phyloP scores from a whole-genome alignment of 2,113 vertebrate genomes.

The Macaca fascicularis region DNA sequence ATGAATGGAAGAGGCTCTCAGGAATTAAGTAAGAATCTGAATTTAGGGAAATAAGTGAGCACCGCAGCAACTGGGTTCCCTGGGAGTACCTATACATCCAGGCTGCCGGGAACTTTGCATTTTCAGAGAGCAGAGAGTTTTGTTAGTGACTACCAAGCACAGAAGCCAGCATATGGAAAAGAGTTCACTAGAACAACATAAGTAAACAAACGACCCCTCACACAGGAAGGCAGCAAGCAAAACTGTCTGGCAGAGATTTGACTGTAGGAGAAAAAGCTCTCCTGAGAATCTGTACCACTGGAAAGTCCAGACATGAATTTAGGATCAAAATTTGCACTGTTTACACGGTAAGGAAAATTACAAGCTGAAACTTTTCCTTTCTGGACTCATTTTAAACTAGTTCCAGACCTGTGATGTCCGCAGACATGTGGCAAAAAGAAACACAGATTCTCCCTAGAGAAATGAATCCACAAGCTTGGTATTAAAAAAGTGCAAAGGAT shows the following conservation, averaged over 20 bases:
- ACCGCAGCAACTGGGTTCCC: not conserved
- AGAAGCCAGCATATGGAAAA: not conserved
- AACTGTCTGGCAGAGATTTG: not conserved
- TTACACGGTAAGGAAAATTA: not conserved
- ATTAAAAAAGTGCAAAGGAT: not conserved
- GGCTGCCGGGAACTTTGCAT: not conserved
- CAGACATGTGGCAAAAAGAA: not conserved
- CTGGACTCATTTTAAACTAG: not conserved
- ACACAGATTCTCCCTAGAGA: not conserved
- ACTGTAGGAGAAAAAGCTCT: not conserved
- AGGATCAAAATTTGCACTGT: not conserved
- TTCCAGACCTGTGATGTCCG: not conserved
- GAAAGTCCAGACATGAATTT: not conserved
- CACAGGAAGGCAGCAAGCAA: not conserved
- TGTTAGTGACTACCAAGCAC: too few species aligned
- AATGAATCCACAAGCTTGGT: not conserved
- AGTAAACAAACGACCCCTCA: not conserved
- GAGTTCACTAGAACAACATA: not conserved
- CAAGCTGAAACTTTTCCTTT: not conserved
- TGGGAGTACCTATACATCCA: not conserved
- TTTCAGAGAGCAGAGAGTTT: not conserved
- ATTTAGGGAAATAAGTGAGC: not conserved
- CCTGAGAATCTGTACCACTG: not conserved
- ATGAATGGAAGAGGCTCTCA: not conserved
- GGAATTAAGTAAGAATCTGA: not conserved